A percentile compares a stretch with the other conserved stretches of the same genome.
phyloP scores from a whole-genome alignment of 2,888 invertebrate genomes.

The Orchesella flavescens region DNA sequence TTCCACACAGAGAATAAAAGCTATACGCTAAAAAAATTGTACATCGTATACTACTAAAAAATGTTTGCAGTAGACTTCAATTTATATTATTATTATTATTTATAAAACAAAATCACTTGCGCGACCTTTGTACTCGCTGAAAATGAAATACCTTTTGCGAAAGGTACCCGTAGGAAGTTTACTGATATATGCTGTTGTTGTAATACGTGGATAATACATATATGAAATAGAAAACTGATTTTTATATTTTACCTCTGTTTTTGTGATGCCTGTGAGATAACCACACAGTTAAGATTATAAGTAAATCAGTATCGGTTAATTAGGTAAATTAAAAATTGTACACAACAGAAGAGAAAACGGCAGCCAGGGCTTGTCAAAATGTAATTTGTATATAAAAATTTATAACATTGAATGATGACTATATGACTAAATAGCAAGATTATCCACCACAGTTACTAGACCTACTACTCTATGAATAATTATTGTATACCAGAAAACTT shows the following conservation, averaged over 20 bases:
- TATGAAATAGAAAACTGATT: neutral
- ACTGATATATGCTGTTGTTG: neutral
- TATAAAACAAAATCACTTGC: slow-evolving; percentile 35
- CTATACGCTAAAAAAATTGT: neutral
- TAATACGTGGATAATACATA: slow-evolving; percentile 37
- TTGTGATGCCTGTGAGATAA: slow-evolving; percentile 63
- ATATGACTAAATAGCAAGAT: too few relatives aligned
- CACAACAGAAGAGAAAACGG: slow-evolving; percentile 29
- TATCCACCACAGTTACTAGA: too few relatives aligned
- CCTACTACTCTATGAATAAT: too few relatives aligned
- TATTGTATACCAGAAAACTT: too few relatives aligned
- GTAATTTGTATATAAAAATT: slow-evolving; percentile 40
- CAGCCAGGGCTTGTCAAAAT: slow-evolving; percentile 59
- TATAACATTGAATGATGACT: neutral
- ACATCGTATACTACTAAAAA: too few relatives aligned
- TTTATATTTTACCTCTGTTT: slow-evolving; percentile 56
- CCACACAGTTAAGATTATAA: slow-evolving; percentile 27
- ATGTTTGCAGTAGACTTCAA: too few relatives aligned
- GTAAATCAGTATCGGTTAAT: slow-evolving; percentile 18
- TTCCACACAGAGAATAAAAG: neutral
- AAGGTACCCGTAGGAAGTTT: too few relatives aligned
- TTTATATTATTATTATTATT: neutral
- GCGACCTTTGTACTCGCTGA: slow-evolving; percentile 57
- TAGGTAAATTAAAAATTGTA: slow-evolving; percentile 21
- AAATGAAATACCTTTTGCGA: too few relatives aligned